phyloP scores from a whole-genome alignment of 2,888 invertebrate species.

The Ctenicera cuprea region DNA sequence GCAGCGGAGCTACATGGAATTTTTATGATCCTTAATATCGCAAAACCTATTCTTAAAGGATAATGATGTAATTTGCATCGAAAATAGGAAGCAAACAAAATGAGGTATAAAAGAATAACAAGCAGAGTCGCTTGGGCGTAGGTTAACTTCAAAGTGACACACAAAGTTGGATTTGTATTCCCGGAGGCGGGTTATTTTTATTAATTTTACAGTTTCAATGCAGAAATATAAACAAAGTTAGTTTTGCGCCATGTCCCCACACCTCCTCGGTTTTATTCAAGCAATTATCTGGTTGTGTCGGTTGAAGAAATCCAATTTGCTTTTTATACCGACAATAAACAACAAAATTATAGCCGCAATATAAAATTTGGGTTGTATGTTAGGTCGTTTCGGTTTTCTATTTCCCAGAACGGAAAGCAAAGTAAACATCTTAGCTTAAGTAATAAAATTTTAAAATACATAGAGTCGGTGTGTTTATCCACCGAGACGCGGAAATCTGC shows the following conservation, averaged over 20 bases:
- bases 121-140: neutral
- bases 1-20: constrained; percentile 41
- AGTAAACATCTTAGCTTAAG: constrained; percentile 18
- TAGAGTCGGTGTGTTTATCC: constrained; percentile 13
- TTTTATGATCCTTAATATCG: constrained; percentile 50
- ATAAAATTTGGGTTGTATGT: constrained; percentile 37
- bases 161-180: too few relatives aligned
- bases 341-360: constrained; percentile 36
- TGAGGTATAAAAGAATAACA: constrained; percentile 47
- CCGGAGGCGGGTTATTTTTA: neutral
- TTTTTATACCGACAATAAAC: constrained; percentile 41
- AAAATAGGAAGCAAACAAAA: constrained; percentile 55
- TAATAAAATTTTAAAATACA: constrained; percentile 29
- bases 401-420: constrained; percentile 3
- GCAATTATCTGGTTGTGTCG: constrained; percentile 1
- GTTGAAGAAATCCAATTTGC: constrained; percentile 35
- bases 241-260: neutral
- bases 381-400: constrained; percentile 23
- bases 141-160: constrained; percentile 6
- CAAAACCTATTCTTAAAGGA: constrained; percentile 53
- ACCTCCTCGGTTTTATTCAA: neutral
- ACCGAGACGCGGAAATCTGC: constrained; percentile 14
- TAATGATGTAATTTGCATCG: constrained; percentile 57
- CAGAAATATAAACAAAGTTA: neutral
- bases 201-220: neutral